Evolutionary conservation across 2,113 vertebrate genomes (phyloP).

Genomic region (Lipophrys pholis): DNA sequence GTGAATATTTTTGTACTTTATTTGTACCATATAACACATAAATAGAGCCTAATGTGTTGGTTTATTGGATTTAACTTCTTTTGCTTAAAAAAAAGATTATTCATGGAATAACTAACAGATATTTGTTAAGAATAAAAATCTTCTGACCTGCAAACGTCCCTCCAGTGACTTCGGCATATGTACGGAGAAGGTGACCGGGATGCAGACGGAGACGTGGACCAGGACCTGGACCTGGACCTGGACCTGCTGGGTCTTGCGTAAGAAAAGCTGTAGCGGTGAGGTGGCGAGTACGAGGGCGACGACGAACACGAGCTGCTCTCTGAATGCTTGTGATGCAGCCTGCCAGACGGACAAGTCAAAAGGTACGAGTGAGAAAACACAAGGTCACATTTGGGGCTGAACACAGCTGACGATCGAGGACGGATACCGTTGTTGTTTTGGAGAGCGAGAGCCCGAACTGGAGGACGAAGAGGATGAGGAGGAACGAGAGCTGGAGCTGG

Average conservation of each 20-base stretch:
- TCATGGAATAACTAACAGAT: too few relatives aligned
- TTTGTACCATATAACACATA: too few relatives aligned
- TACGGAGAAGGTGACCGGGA: constrained; percentile 57
- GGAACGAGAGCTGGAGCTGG: constrained; percentile 60
- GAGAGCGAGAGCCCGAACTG: constrained; percentile 85
- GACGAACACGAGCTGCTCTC: constrained; percentile 75
- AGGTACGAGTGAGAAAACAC: neutral
- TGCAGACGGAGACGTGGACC: constrained; percentile 58
- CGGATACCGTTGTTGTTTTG: constrained; percentile 86
- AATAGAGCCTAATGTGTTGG: too few relatives aligned
- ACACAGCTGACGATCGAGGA: neutral
- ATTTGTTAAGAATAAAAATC: too few relatives aligned
- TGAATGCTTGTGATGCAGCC: constrained; percentile 77
- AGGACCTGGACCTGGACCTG: constrained; percentile 53
- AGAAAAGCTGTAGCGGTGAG: constrained; percentile 40
- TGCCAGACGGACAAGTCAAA: constrained; percentile 22
- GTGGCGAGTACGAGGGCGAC: constrained; percentile 80
- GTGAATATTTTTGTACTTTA: too few relatives aligned
- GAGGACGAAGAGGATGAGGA: constrained; percentile 80
- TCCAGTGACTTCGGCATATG: constrained; percentile 23
- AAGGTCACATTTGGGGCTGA: neutral
- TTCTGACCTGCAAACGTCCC: constrained; percentile 69
- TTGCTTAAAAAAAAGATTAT: too few relatives aligned
- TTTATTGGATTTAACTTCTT: too few relatives aligned
- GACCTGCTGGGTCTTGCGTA: constrained; percentile 52